Base-by-base conservation (phyloP, 2,113 vertebrate species). In the Carollia perspicillata region DNA sequence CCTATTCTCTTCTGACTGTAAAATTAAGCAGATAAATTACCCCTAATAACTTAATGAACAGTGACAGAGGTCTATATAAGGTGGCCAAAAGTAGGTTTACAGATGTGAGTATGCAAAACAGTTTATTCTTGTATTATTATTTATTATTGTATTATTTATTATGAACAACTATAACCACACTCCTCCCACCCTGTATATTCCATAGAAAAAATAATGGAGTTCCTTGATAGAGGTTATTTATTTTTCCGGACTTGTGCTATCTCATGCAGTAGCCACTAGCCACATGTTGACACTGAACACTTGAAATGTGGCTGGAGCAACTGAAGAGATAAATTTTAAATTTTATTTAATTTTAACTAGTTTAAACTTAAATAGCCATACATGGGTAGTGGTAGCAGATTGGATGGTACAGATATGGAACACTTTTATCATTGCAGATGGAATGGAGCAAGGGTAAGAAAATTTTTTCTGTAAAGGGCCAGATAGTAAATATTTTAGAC, bases 331-430 rank as follows among this genome's bases (percentile, higher is more conserved):
- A 13, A 5, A 60, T 35, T 86, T 75, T 81, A 20, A 35, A 71
- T 92, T 91, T 79, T 75, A 77, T 89, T 88, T 79, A 69, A 77
- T 89, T 93, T 96, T 63, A 85, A 60, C 81, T 68, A 83, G 37
- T 60, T 97, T 79, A 74, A 81, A 90, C 74, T 58, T 89, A 91
- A 96, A 84, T 89, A 84, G 53, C 22, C 40, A 84, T 28, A 40
- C 10, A 4, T 74, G 63, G 11, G 33, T 94, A 83, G 68, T 77
- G 79, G 74, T 83, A 65, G 22, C 58, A 26, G 47, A 33, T 60
- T 55, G 23, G 47, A 53, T 42, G 83, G 47, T 40, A 47, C 17
- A 79, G 35, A 26, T 63, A 86, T n/a, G 65, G 33, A 85, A 88
- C 17, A 84, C 22, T 88, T 80, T 17, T 37, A 49, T 66, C 79